Conservation (phyloP, 1,140 invertebrate genomes). For the Drosophila paulistorum region DNA sequence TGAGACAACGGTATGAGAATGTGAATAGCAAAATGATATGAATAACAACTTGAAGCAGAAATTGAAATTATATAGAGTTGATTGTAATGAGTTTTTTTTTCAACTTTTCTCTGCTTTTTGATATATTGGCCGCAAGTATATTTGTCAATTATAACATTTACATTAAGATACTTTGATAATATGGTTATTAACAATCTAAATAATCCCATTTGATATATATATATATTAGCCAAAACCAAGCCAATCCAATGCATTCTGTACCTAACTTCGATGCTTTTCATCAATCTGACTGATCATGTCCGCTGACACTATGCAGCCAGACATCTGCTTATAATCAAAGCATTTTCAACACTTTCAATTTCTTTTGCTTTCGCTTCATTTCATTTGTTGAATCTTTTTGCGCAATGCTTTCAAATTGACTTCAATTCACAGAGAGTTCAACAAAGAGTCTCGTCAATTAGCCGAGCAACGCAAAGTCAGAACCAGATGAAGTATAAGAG, state of each 20-base stretch:
- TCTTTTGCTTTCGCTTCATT: conserved; percentile 14
- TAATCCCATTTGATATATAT: no score
- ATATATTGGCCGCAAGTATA: no score
- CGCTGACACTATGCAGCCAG: conserved; percentile 9
- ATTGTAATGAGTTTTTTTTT: no score
- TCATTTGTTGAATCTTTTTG: conserved; percentile 27
- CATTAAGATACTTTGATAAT: no score
- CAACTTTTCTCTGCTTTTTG: no score
- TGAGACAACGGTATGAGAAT: background rate
- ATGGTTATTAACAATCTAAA: no score
- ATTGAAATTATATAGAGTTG: no score
- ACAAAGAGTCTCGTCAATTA: conserved; percentile 59
- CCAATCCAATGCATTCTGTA: conserved; percentile 1
- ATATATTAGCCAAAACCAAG: no score
- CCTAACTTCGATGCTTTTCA: conserved; percentile 21
- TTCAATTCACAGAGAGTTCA: conserved; percentile 65
- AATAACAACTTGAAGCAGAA: background rate
- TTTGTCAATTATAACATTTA: no score
- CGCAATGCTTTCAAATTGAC: conserved; percentile 70
- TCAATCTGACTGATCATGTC: conserved; percentile 17
- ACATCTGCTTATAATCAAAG: conserved; percentile 24
- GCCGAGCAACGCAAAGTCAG: conserved; percentile 36
- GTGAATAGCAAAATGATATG: conserved; percentile 1
- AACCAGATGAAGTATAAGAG: conserved; percentile 5
- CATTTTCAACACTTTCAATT: conserved; percentile 52